Percentiles rank a stretch among this genome's conserved stretches.
These are phyloP conservation scores for Sarcophaga caerulescens DNA, from an alignment of 2,888 invertebrate species.

Conservation along the genomic window DNA sequence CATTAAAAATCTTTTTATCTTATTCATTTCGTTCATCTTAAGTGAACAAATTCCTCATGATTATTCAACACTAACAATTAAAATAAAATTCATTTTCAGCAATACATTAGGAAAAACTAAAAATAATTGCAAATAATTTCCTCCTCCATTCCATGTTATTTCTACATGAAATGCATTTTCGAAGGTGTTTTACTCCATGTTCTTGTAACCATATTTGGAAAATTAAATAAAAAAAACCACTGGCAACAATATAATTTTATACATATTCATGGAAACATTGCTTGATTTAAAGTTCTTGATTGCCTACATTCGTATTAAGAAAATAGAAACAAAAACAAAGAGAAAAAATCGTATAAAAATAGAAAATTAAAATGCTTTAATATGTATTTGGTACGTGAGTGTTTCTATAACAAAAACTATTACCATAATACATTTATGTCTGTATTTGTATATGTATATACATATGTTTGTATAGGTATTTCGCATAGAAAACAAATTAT, in stretches of 20 bases:
- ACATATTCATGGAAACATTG: background rate
- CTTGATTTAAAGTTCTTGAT: constrained; percentile 64
- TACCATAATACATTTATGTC: background rate
- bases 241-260: constrained; percentile 3
- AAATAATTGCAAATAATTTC: constrained; percentile 43
- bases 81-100: constrained; percentile 33
- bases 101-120: constrained; percentile 25
- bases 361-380: constrained; percentile 54
- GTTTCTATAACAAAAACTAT: constrained; percentile 8
- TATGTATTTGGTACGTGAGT: constrained; percentile 64
- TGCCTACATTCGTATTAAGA: constrained; percentile 44
- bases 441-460: background rate
- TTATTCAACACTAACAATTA: constrained; percentile 47
- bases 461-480: background rate
- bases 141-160: constrained; percentile 45
- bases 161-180: background rate
- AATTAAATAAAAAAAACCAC: constrained; percentile 9
- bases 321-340: constrained; percentile 19
- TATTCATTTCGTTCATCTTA: background rate
- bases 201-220: constrained; percentile 47
- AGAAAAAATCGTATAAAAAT: constrained; percentile 20
- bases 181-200: constrained; percentile 53
- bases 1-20: background rate
- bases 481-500: constrained; percentile 25
- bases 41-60: constrained; percentile 31